Conservation (phyloP, 2,797 vertebrate species). For the Acanthornis magna region DNA sequence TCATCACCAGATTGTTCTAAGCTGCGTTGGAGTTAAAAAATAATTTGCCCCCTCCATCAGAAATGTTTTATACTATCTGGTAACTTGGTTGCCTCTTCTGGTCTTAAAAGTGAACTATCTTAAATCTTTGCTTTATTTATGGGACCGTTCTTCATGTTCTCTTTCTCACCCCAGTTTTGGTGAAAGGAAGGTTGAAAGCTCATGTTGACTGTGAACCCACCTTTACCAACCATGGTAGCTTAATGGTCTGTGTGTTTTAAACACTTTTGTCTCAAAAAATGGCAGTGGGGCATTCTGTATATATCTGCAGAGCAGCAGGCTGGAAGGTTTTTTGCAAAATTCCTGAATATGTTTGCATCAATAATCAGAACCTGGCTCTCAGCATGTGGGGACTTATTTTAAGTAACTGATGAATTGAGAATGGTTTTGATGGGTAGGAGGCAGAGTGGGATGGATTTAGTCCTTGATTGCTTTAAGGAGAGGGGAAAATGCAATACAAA, state of each 20-base stretch:
- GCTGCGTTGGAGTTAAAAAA: background rate
- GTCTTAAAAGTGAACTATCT: background rate
- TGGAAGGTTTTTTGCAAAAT: background rate
- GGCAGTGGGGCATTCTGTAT: background rate
- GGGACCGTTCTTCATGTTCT: background rate
- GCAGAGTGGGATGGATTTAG: background rate
- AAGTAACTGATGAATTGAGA: background rate
- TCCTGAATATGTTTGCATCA: background rate
- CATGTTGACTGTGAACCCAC: background rate
- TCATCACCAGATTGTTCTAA: background rate
- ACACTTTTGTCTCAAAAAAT: background rate
- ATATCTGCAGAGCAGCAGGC: background rate
- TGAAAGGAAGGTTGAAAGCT: background rate
- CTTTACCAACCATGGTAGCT: background rate
- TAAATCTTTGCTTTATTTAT: background rate
- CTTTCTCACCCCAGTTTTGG: accelerated
- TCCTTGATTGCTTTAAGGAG: background rate
- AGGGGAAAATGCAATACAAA: background rate
- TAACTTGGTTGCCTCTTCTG: background rate
- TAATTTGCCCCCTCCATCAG: background rate
- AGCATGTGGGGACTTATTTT: background rate
- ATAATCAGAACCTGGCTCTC: background rate
- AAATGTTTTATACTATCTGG: background rate
- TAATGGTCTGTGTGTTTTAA: background rate
- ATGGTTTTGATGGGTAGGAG: background rate